These are phyloP conservation scores for Tinamus guttatus DNA, from an alignment of 2,113 vertebrate genomes.

Conservation along the genomic window DNA sequence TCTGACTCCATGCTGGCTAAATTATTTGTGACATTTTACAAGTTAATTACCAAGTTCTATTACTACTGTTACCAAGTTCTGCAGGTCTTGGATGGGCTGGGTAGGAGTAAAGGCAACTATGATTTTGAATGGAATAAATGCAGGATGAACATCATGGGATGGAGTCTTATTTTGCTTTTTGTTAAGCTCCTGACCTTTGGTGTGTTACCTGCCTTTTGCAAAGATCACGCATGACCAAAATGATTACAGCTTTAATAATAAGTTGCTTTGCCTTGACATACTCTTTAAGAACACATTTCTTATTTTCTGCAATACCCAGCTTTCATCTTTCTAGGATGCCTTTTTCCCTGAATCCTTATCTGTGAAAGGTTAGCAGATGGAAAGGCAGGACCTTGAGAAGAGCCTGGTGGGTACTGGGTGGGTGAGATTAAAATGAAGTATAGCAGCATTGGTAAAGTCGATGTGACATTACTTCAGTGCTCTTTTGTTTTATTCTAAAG, in stretches of 20 bases:
- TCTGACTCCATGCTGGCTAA: background rate
- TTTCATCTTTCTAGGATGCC: background rate
- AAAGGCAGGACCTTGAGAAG: slow-evolving; percentile 38
- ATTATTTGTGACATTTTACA: background rate
- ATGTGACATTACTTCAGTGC: background rate
- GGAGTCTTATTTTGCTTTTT: background rate
- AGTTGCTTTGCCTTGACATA: background rate
- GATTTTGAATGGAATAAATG: background rate
- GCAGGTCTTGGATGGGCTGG: background rate
- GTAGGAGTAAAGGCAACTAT: background rate
- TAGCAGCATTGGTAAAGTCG: slow-evolving; percentile 8
- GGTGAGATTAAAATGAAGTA: background rate
- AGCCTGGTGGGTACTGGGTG: slow-evolving; percentile 19
- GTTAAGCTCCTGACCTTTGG: background rate
- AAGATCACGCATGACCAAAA: background rate
- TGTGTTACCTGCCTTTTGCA: background rate
- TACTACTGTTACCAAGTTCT: too few relatives aligned
- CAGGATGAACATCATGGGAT: background rate
- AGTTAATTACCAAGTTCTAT: background rate
- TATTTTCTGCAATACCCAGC: background rate
- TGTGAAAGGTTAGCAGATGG: slow-evolving; percentile 34
- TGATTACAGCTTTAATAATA: slow-evolving; percentile 6
- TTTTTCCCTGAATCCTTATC: background rate
- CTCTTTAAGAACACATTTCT: background rate
- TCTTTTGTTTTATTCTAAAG: background rate